Percentiles rank a stretch among this genome's conserved stretches.
These are phyloP conservation scores for Coregonus clupeaformis DNA, from an alignment of 2,113 vertebrate genomes.

Conservation along the genomic window DNA sequence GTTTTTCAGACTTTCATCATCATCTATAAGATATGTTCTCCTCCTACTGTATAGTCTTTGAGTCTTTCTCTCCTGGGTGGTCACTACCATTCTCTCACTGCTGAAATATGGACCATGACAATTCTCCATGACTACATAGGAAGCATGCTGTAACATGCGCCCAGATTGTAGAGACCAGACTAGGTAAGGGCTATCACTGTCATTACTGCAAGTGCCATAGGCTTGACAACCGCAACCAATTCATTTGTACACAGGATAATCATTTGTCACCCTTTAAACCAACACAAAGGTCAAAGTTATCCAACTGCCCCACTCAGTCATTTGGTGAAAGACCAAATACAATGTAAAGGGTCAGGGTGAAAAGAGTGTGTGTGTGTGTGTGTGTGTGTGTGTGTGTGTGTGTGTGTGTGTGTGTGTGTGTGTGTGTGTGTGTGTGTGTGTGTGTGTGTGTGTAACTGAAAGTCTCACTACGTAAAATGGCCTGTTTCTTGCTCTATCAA, in stretches of 20 bases:
- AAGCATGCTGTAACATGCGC: slow-evolving; percentile 5
- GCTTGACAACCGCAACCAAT: slow-evolving; percentile 5
- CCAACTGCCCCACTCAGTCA: neutral
- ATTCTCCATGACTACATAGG: slow-evolving; percentile 3
- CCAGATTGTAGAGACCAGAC: neutral
- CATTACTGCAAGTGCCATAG: neutral
- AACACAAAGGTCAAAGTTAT: neutral
- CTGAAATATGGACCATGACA: slow-evolving; percentile 4
- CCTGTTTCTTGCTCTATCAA: neutral
- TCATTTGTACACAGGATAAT: neutral
- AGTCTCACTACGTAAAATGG: no score
- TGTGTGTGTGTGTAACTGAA: no score
- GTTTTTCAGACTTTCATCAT: no score
- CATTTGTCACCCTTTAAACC: neutral
- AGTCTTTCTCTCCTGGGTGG: slow-evolving; percentile 12
- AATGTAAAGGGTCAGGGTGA: neutral
- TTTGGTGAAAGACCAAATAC: neutral
- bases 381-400: no score
- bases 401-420: no score
- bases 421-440: no score
- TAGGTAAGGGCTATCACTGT: neutral
- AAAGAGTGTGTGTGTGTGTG: no score
- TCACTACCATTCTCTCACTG: neutral
- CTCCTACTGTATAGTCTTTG: neutral
- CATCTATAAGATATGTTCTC: neutral